Conservation (phyloP, 2,888 invertebrate species). For the Dexiosoma caninum region DNA sequence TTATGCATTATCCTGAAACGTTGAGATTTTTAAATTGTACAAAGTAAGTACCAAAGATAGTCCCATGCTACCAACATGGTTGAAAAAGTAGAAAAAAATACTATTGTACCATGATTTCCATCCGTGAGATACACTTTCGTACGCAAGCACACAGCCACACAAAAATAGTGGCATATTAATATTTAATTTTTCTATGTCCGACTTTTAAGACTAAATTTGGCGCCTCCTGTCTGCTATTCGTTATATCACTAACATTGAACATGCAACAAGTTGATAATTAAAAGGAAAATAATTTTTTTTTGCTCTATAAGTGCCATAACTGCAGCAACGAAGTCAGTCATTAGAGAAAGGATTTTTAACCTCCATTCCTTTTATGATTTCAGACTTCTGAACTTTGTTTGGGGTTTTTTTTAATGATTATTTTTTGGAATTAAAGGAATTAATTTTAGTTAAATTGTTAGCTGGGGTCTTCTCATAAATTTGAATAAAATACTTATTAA, state of each 20-base stretch:
- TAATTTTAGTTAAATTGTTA: constrained; percentile 25
- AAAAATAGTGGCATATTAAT: neutral
- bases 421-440: constrained; percentile 11
- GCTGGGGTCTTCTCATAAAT: neutral
- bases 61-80: no score
- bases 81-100: no score
- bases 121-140: neutral
- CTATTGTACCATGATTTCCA: no score
- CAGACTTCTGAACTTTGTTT: neutral
- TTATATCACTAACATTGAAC: neutral
- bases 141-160: neutral
- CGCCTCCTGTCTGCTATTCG: neutral
- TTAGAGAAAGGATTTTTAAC: neutral
- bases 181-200: constrained; percentile 30
- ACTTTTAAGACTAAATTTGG: neutral
- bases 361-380: neutral
- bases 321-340: neutral
- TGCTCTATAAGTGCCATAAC: neutral
- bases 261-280: constrained; percentile 49
- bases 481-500: neutral
- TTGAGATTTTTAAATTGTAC: no score
- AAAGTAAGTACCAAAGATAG: no score
- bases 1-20: no score
- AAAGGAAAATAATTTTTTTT: neutral
- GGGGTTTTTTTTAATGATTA: neutral